Evolutionary conservation across 2,888 invertebrate genomes (phyloP).

Genomic region (Agrochola litura): DNA sequence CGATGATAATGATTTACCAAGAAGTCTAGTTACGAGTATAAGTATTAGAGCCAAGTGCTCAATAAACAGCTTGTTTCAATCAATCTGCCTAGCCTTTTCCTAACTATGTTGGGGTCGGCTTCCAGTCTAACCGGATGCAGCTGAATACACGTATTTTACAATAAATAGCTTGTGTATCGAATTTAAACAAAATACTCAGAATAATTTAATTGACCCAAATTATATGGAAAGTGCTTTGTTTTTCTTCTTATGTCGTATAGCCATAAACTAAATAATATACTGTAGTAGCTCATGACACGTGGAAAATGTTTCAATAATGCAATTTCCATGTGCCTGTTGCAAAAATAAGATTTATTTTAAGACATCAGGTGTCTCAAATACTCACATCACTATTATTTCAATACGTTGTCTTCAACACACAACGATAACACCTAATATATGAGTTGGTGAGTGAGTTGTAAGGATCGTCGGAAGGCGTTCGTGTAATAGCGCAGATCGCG

Average conservation of each 20-base stretch:
- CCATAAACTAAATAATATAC: background rate
- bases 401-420: conserved; percentile 43
- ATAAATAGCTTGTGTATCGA: no score
- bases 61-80: background rate
- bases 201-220: background rate
- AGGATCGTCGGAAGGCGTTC: conserved; percentile 66
- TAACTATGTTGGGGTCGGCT: no score
- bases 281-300: no score
- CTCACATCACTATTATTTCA: conserved; percentile 13
- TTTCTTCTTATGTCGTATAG: background rate
- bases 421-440: conserved; percentile 59
- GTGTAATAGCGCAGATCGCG: conserved; percentile 70
- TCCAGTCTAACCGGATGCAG: no score
- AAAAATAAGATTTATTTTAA: background rate
- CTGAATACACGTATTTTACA: no score
- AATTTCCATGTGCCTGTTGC: background rate
- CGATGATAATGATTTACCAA: background rate
- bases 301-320: background rate
- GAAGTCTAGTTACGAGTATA: background rate
- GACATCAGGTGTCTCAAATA: background rate
- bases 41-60: no score
- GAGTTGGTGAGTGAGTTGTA: conserved; percentile 73
- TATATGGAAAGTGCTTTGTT: background rate
- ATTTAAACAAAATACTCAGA: background rate
- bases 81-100: no score